Evolutionary conservation across 1,140 invertebrate species (phyloP).

Genomic region (Calosoma granatense): DNA sequence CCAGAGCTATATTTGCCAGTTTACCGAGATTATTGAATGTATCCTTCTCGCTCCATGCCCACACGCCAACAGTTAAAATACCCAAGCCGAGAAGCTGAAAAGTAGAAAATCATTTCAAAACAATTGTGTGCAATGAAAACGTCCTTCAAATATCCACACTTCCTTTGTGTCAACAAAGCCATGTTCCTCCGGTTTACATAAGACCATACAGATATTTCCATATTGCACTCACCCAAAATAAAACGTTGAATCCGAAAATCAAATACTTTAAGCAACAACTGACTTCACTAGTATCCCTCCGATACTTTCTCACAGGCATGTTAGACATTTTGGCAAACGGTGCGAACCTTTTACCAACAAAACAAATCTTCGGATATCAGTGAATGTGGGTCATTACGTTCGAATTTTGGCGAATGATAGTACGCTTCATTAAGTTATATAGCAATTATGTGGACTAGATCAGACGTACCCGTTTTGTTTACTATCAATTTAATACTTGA

Average conservation of each 20-base stretch:
- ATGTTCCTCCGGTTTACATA: too few species aligned
- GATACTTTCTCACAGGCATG: conserved; percentile 56
- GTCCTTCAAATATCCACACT: conserved; percentile 13
- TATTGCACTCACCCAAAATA: conserved; percentile 81
- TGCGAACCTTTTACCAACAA: too few species aligned
- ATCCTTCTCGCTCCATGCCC: conserved; percentile 97
- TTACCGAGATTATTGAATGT: conserved; percentile 86
- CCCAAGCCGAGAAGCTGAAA: conserved; percentile 75
- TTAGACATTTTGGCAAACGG: conserved; percentile 39
- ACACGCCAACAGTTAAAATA: conserved; percentile 81
- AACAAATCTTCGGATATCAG: too few species aligned
- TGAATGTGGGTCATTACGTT: too few species aligned
- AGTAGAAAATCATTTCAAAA: conserved; percentile 20
- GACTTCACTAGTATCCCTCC: conserved; percentile 84
- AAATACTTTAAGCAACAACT: conserved; percentile 95
- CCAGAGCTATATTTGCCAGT: conserved; percentile 81
- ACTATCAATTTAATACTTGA: too few species aligned
- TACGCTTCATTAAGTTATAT: too few species aligned
- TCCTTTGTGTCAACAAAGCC: conserved; percentile 5
- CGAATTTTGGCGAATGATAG: too few species aligned
- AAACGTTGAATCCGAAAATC: conserved; percentile 93
- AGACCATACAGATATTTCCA: background rate
- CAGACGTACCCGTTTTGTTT: too few species aligned
- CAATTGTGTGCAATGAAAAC: conserved; percentile 7
- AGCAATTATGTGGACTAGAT: too few species aligned